A percentile compares a stretch with the other conserved stretches of the same genome.
phyloP scores from a whole-genome alignment of 2,888 invertebrate species.

The Leptura quadrifasciata region DNA sequence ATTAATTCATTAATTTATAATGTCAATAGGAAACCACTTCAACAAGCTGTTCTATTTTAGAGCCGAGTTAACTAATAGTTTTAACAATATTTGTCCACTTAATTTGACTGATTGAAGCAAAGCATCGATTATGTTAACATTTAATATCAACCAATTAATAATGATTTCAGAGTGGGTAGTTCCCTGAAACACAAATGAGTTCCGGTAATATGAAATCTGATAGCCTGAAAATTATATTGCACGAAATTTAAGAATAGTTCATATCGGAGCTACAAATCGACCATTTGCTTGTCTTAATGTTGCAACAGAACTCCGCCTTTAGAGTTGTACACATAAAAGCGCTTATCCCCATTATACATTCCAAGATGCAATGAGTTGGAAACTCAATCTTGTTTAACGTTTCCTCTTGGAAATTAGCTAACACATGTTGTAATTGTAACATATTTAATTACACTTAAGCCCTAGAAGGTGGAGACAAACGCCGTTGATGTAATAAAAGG shows the following conservation, averaged over 20 bases:
- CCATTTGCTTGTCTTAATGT: neutral
- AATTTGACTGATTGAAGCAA: no score
- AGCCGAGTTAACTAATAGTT: no score
- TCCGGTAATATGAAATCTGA: no score
- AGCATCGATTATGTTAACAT: no score
- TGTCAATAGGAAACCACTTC: no score
- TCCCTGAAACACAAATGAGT: no score
- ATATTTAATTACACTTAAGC: neutral
- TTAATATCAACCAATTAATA: no score
- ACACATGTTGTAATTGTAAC: conserved; percentile 9
- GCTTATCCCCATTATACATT: neutral
- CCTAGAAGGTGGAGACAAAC: neutral
- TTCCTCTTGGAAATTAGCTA: conserved; percentile 10
- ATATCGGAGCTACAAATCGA: neutral
- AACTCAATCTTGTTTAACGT: conserved; percentile 15
- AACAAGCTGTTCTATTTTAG: no score
- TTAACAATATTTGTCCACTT: no score
- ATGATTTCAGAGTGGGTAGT: no score
- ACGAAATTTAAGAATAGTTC: neutral
- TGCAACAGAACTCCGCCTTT: neutral
- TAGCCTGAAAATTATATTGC: neutral
- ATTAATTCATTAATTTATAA: no score
- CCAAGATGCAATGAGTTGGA: conserved; percentile 15
- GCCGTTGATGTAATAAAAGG: neutral
- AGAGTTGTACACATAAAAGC: conserved; percentile 4